phyloP scores from a whole-genome alignment of 53 echinoderm and acorn worm species.

The Echinarachnius parma region DNA sequence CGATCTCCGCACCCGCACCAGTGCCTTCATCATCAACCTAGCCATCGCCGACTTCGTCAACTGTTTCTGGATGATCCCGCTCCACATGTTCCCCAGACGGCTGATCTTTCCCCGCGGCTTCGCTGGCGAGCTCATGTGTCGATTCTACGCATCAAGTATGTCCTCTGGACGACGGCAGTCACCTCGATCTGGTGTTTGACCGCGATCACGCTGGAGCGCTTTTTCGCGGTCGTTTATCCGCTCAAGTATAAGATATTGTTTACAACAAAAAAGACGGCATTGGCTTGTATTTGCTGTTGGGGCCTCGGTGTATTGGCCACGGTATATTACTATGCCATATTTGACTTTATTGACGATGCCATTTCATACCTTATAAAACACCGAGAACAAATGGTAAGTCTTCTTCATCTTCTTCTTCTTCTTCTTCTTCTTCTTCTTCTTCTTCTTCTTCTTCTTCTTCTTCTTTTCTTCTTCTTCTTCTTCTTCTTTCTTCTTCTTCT shows the following conservation, averaged over 20 bases:
- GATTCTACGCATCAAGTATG: slow-evolving; percentile 74
- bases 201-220: slow-evolving; percentile 78
- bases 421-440: neutral
- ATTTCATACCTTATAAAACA: slow-evolving; percentile 54
- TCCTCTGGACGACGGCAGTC: slow-evolving; percentile 79
- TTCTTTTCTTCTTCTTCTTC: neutral
- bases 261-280: slow-evolving; percentile 32
- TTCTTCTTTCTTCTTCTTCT: neutral
- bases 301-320: slow-evolving; percentile 60
- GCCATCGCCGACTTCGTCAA: slow-evolving; percentile 67
- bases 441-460: neutral
- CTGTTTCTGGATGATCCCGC: slow-evolving; percentile 73
- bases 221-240: slow-evolving; percentile 79
- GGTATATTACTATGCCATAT: slow-evolving; percentile 67
- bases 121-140: slow-evolving; percentile 74
- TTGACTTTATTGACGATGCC: slow-evolving; percentile 57
- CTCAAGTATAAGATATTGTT: slow-evolving; percentile 63
- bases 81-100: slow-evolving; percentile 60
- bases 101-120: slow-evolving; percentile 52
- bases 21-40: slow-evolving; percentile 78
- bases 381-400: no score
- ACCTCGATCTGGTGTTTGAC: slow-evolving; percentile 78
- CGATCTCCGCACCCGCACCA: slow-evolving; percentile 62
- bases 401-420: neutral
- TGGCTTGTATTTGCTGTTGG: slow-evolving; percentile 71